Evolutionary conservation across 2,888 invertebrate genomes (phyloP).

Genomic region (Hesperia comma): DNA sequence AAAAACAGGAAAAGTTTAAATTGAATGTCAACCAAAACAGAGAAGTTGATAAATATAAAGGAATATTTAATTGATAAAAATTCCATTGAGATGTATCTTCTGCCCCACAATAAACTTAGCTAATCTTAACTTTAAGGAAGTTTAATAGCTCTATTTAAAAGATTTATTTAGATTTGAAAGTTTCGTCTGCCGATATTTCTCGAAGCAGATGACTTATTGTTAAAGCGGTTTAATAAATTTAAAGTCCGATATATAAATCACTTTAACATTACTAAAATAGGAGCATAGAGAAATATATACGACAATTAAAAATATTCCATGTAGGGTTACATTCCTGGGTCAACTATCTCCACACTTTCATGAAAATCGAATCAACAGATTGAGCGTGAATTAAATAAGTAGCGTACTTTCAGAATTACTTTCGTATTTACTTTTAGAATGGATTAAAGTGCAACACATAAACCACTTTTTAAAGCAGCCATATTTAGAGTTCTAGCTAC

Average conservation of each 20-base stretch:
- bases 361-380: no score
- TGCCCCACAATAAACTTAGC: background rate
- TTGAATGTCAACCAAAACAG: conserved; percentile 3
- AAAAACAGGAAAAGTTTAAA: background rate
- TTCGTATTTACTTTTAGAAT: no score
- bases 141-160: conserved; percentile 2
- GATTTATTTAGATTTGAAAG: background rate
- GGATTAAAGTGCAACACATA: background rate
- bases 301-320: no score
- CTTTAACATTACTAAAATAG: no score
- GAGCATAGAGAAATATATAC: no score
- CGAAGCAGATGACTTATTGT: background rate
- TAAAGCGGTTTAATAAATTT: no score
- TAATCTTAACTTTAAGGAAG: conserved; percentile 6
- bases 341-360: no score
- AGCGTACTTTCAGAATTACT: no score
- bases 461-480: background rate
- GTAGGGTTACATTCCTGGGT: no score
- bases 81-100: background rate
- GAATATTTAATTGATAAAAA: background rate
- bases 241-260: no score
- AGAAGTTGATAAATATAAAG: background rate
- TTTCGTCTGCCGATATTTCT: background rate
- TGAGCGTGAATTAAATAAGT: no score
- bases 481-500: background rate